phyloP scores from a whole-genome alignment of 2,888 invertebrate species.

The Sesia apiformis region DNA sequence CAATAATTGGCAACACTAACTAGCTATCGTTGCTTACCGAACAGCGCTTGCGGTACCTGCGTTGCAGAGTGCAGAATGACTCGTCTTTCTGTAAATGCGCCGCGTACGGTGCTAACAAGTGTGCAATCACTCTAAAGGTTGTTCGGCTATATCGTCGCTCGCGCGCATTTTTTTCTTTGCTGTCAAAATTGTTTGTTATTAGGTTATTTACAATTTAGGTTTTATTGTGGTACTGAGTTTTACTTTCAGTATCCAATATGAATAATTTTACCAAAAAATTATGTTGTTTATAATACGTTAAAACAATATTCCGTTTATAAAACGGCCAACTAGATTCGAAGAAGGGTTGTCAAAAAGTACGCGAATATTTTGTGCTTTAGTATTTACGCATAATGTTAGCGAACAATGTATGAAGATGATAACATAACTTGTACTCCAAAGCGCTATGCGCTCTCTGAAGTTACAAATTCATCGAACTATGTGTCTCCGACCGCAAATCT shows the following conservation, averaged over 20 bases:
- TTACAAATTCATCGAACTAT: conserved; percentile 68
- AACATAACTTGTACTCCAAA: conserved; percentile 69
- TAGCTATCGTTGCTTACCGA: no score
- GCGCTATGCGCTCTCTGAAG: conserved; percentile 70
- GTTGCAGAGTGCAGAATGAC: no score
- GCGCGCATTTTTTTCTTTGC: conserved; percentile 47
- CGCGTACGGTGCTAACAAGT: no score
- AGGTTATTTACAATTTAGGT: conserved; percentile 31
- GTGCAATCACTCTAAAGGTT: no score
- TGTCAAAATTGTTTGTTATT: conserved; percentile 63
- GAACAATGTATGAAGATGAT: conserved; percentile 70
- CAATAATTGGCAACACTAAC: no score
- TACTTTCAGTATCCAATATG: no score
- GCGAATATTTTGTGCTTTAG: conserved; percentile 49
- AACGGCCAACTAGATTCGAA: conserved; percentile 49
- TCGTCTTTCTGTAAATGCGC: no score
- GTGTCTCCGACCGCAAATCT: conserved; percentile 80
- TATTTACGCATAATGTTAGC: conserved; percentile 65
- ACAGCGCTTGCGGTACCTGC: no score
- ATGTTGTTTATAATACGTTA: not conserved
- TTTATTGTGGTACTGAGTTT: no score
- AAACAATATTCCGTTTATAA: not conserved
- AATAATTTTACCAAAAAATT: no score
- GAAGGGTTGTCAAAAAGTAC: conserved; percentile 56
- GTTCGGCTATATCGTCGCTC: conserved; percentile 16